Evolutionary conservation across 2,113 vertebrate species (phyloP).

Genomic region (Glareola pratincola): DNA sequence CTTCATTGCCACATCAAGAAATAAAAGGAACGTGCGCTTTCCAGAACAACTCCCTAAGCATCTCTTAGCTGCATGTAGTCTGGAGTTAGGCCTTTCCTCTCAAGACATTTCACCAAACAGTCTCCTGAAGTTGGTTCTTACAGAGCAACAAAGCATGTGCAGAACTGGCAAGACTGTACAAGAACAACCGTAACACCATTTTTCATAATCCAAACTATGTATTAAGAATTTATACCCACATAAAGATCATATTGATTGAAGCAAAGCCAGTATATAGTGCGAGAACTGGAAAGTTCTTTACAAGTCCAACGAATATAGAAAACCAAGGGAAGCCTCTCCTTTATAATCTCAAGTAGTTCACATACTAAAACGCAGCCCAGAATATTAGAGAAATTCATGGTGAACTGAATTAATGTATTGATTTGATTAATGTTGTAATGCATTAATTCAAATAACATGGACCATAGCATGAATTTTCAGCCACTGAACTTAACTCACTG

Average conservation of each 20-base stretch:
- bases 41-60: background rate
- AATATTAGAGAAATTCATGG: background rate
- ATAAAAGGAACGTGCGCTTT: background rate
- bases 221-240: background rate
- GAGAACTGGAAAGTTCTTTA: background rate
- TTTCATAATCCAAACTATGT: background rate
- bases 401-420: background rate
- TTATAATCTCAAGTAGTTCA: background rate
- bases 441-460: background rate
- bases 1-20: background rate
- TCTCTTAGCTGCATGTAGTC: fast-evolving
- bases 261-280: background rate
- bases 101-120: background rate
- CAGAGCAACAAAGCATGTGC: background rate
- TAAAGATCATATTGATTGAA: background rate
- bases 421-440: background rate
- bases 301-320: background rate
- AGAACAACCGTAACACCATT: background rate
- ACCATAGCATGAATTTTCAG: background rate
- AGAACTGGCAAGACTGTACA: background rate
- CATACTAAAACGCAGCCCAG: background rate
- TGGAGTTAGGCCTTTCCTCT: background rate
- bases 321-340: background rate
- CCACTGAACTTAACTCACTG: background rate
- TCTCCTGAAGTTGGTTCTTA: background rate